Evolutionary conservation across 1,140 invertebrate species (phyloP).

Genomic region (Schmidtea mediterranea): DNA sequence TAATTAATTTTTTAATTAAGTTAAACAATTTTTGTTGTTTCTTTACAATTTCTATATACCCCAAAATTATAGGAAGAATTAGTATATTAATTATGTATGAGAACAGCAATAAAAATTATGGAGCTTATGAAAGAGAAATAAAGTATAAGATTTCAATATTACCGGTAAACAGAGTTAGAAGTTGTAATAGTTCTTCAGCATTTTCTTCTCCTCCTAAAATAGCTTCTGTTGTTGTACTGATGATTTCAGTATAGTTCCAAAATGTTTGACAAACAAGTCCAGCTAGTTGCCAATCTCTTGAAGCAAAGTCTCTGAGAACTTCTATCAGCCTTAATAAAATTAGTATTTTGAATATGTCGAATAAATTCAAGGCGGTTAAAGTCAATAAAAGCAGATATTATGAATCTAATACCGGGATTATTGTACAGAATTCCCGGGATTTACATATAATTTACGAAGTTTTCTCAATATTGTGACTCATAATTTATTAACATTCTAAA

Average conservation of each 20-base stretch:
- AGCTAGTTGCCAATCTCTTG: constrained; percentile 35
- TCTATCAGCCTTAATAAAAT: constrained; percentile 28
- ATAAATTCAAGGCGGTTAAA: too few relatives aligned
- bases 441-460: too few relatives aligned
- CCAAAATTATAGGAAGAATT: background rate
- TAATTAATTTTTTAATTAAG: too few relatives aligned
- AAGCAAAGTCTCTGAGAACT: constrained; percentile 31
- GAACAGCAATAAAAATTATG: too few relatives aligned
- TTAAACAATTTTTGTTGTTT: too few relatives aligned
- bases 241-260: constrained; percentile 42
- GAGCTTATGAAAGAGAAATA: too few relatives aligned
- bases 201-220: constrained; percentile 16
- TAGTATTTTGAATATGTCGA: background rate
- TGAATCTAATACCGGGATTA: too few relatives aligned
- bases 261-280: constrained; percentile 37
- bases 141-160: background rate
- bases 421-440: too few relatives aligned
- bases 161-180: constrained; percentile 10
- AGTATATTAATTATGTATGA: too few relatives aligned
- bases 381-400: too few relatives aligned
- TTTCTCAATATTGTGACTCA: too few relatives aligned
- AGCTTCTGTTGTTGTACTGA: constrained; percentile 17
- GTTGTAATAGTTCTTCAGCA: constrained; percentile 15
- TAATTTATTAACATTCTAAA: too few relatives aligned
- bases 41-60: background rate